These are phyloP conservation scores for Drosophila conformis DNA, from an alignment of 2,888 invertebrate species.

Conservation along the genomic window DNA sequence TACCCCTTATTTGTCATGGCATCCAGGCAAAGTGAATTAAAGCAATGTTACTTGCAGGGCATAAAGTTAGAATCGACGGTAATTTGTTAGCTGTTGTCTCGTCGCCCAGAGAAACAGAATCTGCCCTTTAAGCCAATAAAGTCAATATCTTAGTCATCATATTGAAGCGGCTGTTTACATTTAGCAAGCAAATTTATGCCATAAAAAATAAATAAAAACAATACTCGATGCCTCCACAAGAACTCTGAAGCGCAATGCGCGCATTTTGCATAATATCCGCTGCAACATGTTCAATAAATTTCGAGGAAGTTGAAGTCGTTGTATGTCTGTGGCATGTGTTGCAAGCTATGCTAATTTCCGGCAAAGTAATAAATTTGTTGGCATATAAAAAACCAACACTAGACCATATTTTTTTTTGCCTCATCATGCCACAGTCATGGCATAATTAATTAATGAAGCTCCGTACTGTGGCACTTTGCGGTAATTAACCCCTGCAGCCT, in stretches of 20 bases:
- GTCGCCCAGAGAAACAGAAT: background rate
- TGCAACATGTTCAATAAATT: constrained; percentile 59
- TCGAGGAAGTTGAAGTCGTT: background rate
- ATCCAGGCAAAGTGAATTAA: constrained; percentile 23
- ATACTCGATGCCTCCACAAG: constrained; percentile 29
- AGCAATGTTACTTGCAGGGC: constrained; percentile 4
- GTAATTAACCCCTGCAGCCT: constrained; percentile 36
- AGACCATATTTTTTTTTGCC: background rate
- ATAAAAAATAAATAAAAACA: constrained; percentile 3
- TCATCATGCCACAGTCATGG: constrained; percentile 28
- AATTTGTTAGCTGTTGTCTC: constrained; percentile 51
- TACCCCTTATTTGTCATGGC: constrained; percentile 28
- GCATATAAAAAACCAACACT: constrained; percentile 3
- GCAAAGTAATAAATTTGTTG: constrained; percentile 41
- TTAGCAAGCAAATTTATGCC: constrained; percentile 58
- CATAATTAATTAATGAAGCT: constrained; percentile 44
- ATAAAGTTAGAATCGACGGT: constrained; percentile 51
- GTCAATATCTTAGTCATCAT: constrained; percentile 24
- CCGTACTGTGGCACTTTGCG: constrained; percentile 20
- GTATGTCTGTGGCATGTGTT: constrained; percentile 3
- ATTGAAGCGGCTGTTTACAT: constrained; percentile 37
- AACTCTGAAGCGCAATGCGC: constrained; percentile 35
- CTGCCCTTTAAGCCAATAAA: constrained; percentile 37
- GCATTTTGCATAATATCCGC: constrained; percentile 60
- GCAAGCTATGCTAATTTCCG: constrained; percentile 67